Conservation (phyloP, 1,140 invertebrate genomes). For the Neelides sp. region DNA sequence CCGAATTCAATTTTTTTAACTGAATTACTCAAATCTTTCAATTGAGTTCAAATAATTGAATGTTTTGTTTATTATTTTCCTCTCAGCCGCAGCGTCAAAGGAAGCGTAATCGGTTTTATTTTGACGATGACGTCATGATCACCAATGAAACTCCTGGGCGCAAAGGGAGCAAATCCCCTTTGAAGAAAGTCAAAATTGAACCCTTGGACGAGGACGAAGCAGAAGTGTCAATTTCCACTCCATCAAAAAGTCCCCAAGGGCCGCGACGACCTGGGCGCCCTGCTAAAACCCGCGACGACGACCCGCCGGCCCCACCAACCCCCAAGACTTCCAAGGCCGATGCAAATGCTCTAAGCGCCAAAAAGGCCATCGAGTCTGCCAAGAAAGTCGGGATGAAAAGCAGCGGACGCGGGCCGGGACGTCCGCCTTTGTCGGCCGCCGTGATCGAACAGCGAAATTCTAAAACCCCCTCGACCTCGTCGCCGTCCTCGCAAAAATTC, state of each 20-base stretch:
- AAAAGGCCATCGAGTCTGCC: background rate
- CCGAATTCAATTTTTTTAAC: background rate
- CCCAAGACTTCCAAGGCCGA: conserved; percentile 14
- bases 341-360: background rate
- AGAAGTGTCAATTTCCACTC: conserved; percentile 41
- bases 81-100: conserved; percentile 64
- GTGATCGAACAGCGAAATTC: no score
- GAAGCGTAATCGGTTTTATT: conserved; percentile 80
- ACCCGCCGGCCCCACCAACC: no score
- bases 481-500: no score
- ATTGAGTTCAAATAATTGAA: background rate
- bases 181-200: conserved; percentile 21
- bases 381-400: background rate
- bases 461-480: no score
- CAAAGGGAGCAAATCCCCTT: conserved; percentile 13
- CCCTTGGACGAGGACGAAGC: conserved; percentile 38
- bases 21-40: background rate
- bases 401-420: background rate
- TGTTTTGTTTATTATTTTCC: conserved; percentile 13
- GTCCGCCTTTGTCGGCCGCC: no score
- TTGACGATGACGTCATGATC: conserved; percentile 80
- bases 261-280: no score
- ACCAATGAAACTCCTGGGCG: conserved; percentile 43
- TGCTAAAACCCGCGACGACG: no score
- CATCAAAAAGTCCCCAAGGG: conserved; percentile 24